These are phyloP conservation scores for Oegoconia quadripuncta DNA, from an alignment of 2,888 invertebrate species.

Conservation along the genomic window DNA sequence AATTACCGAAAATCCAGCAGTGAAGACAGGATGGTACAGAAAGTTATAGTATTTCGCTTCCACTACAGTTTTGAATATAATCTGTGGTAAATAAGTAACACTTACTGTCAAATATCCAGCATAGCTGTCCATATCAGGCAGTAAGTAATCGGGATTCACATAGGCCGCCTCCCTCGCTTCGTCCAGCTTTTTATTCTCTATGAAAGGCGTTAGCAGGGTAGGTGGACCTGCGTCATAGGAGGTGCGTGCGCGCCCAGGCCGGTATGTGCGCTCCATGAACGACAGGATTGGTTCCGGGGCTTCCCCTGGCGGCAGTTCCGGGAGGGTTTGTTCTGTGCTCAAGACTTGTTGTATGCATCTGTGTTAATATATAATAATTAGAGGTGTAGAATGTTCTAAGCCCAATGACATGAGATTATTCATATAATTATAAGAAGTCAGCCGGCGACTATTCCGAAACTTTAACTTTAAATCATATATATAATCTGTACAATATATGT, in stretches of 20 bases:
- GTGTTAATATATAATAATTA: slow-evolving; percentile 3
- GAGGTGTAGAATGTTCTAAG: too few species aligned
- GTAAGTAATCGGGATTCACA: slow-evolving; percentile 55
- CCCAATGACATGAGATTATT: too few species aligned
- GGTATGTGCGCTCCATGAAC: slow-evolving; percentile 64
- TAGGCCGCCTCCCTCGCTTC: slow-evolving; percentile 67
- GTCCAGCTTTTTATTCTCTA: slow-evolving; percentile 71
- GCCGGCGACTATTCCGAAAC: too few species aligned
- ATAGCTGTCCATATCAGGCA: slow-evolving; percentile 71
- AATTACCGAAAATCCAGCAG: not conserved
- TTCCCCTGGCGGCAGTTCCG: slow-evolving; percentile 63
- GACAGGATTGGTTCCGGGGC: slow-evolving; percentile 66
- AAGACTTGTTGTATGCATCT: slow-evolving; percentile 42
- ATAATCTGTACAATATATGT: too few species aligned
- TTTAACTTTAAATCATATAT: too few species aligned
- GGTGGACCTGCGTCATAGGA: slow-evolving; percentile 66
- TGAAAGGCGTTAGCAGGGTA: slow-evolving; percentile 74
- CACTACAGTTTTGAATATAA: not conserved
- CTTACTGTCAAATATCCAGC: slow-evolving; percentile 69
- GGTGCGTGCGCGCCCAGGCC: slow-evolving; percentile 38
- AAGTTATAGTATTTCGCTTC: not conserved
- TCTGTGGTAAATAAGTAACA: slow-evolving; percentile 4
- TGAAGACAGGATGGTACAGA: not conserved
- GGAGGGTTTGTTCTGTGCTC: slow-evolving; percentile 41
- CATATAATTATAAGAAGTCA: too few species aligned